These are phyloP conservation scores for Hyaena hyaena DNA, from an alignment of 2,113 vertebrate genomes.

Conservation along the genomic window DNA sequence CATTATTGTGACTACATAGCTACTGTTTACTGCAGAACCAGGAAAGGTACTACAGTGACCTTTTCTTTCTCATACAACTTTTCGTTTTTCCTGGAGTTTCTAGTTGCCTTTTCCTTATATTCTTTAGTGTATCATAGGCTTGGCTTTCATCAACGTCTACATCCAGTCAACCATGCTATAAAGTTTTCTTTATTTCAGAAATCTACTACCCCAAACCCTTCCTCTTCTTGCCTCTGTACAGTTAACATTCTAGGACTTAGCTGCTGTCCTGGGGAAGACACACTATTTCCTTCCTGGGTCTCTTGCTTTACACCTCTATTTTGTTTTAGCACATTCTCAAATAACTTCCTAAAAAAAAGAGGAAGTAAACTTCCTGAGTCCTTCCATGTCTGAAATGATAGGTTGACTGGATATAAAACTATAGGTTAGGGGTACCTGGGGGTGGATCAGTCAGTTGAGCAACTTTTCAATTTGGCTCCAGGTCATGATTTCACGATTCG, in stretches of 20 bases:
- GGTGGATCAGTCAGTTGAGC: too few relatives aligned
- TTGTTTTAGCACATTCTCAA: constrained; percentile 3
- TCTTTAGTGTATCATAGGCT: not conserved
- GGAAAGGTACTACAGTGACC: not conserved
- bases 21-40: not conserved
- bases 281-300: not conserved
- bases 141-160: not conserved
- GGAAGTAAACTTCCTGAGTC: not conserved
- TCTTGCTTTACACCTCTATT: not conserved
- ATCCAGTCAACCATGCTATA: not conserved
- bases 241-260: not conserved
- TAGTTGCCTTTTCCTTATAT: not conserved
- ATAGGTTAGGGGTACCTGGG: not conserved
- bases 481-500: too few relatives aligned
- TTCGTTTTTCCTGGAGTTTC: not conserved
- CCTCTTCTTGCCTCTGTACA: not conserved
- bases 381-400: not conserved
- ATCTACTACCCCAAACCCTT: not conserved
- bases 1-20: not conserved
- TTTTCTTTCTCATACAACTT: not conserved
- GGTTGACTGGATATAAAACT: not conserved
- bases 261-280: not conserved
- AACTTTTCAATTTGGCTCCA: too few relatives aligned
- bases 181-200: not conserved
- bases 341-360: not conserved